Base-by-base conservation (phyloP, 2,797 vertebrate genomes). In the Hydrolagus colliei region DNA sequence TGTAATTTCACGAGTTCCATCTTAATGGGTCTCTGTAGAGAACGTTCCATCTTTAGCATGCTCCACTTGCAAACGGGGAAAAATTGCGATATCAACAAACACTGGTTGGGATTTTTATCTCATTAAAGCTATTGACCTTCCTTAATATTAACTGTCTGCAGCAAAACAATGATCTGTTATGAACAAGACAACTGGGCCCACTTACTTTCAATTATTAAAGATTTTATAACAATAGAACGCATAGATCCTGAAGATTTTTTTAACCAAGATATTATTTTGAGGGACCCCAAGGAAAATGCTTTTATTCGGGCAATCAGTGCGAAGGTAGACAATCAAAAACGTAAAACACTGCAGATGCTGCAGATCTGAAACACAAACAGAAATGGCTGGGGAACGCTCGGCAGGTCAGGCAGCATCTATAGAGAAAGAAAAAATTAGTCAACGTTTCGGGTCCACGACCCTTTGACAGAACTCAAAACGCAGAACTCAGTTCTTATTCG, bases 11-110 rank as follows among this genome's bases (percentile, higher is more conserved):
- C 67, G 62, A 41, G 27, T 79, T 35, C 22, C 27, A 82, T 27
- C 62, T 82, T 65, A 82, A 14, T 82, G 62, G 27, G 61, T 82
- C 75, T 67, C 78, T 65, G 63, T 65, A 67, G 62, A 32, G 63
- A 18, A 61, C 7, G 22, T 82, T 82, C 62, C 18, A 65, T 82
- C 35, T 82, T 77, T 77, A 59, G 10, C 20, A 77, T 35, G 5
- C 22, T 52, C 3, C 6, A 52, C 41, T 65, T 2, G 22, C 78
- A 80, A 35, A 80, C 62, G 11, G 78, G 65, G 6, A 52, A 80
- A 13, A 80, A 80, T 80, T 80, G n/a, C 78, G 35, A 9, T 77
- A n/a, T 52, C 52, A 59, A 9, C 3, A 82, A 68, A 82, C 67
- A 65, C 65, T 65, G 14, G n/a, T 61, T 77, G 1, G 8, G 2